These are phyloP conservation scores for Zelleria hepariella DNA, from an alignment of 2,888 invertebrate species.

Conservation along the genomic window DNA sequence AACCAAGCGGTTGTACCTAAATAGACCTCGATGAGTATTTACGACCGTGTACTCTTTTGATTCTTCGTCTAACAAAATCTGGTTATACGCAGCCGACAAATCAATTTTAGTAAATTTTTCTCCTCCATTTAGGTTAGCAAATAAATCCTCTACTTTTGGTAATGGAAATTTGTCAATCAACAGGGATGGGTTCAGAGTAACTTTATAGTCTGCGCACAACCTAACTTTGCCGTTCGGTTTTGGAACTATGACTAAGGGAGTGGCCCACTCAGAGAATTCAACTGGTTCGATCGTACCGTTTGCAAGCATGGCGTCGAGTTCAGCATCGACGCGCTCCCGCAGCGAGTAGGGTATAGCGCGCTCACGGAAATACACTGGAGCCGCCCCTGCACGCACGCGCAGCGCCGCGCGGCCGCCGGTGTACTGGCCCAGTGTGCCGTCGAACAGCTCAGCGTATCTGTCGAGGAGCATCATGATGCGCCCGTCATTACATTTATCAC, in stretches of 20 bases:
- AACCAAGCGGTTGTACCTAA: background rate
- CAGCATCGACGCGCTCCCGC: slow-evolving; percentile 2
- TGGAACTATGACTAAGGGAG: slow-evolving; percentile 13
- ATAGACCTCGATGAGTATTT: slow-evolving; percentile 6
- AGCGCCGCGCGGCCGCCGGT: slow-evolving; percentile 3
- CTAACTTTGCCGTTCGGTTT: slow-evolving; percentile 6
- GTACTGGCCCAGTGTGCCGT: slow-evolving; percentile 3
- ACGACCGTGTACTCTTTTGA: slow-evolving; percentile 1
- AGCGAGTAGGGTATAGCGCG: slow-evolving; percentile 4
- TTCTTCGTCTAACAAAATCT: slow-evolving; percentile 1
- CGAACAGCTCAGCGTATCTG: slow-evolving; percentile 5
- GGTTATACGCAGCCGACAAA: slow-evolving; percentile 3
- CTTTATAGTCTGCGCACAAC: slow-evolving; percentile 7
- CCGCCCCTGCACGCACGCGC: slow-evolving; percentile 4
- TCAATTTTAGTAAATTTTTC: slow-evolving; percentile 4
- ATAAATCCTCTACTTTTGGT: slow-evolving; percentile 6
- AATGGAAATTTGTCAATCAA: slow-evolving; percentile 3
- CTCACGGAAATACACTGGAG: slow-evolving; percentile 3
- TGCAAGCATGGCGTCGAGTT: slow-evolving; percentile 3
- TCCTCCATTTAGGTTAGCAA: background rate
- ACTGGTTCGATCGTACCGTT: slow-evolving; percentile 4
- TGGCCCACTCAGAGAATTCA: slow-evolving; percentile 5
- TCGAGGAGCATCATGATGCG: too few species aligned
- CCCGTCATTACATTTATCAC: too few species aligned
- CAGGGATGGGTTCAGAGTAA: slow-evolving; percentile 1